These are phyloP conservation scores for Naso thynnoides DNA, from an alignment of 2,797 vertebrate species.

Conservation along the genomic window DNA sequence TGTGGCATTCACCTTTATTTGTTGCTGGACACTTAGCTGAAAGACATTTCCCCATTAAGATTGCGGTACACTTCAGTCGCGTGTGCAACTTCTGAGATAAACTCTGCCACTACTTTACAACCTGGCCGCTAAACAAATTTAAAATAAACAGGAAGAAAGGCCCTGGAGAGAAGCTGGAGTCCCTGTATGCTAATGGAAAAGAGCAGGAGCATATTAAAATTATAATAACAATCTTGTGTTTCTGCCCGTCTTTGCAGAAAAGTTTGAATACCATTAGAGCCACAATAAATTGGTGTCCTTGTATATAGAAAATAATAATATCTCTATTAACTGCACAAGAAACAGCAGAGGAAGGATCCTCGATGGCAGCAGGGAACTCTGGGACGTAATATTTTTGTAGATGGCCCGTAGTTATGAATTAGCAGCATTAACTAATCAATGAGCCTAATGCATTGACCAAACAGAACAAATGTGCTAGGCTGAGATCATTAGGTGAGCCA, in stretches of 20 bases:
- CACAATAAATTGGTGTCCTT: slow-evolving; percentile 53
- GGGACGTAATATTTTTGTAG: slow-evolving; percentile 46
- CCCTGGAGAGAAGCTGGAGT: slow-evolving; percentile 33
- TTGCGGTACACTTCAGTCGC: neutral
- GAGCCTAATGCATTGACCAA: slow-evolving; percentile 46
- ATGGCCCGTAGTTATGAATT: slow-evolving; percentile 48
- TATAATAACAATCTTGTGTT: slow-evolving; percentile 53
- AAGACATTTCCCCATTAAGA: slow-evolving; percentile 9
- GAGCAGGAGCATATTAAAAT: slow-evolving; percentile 32
- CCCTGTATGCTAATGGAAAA: slow-evolving; percentile 24
- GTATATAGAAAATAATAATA: slow-evolving; percentile 42
- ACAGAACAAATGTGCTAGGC: slow-evolving; percentile 52
- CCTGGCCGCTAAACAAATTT: slow-evolving; percentile 5
- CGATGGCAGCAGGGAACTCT: slow-evolving; percentile 37
- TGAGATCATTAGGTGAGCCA: slow-evolving; percentile 47
- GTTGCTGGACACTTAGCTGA: slow-evolving; percentile 15
- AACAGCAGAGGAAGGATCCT: slow-evolving; percentile 28
- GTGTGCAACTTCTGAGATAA: slow-evolving; percentile 1
- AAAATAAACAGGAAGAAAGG: slow-evolving; percentile 22
- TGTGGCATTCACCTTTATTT: slow-evolving; percentile 59
- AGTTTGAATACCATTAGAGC: slow-evolving; percentile 48
- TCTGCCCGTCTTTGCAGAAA: slow-evolving; percentile 61
- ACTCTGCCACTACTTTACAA: neutral
- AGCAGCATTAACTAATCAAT: slow-evolving; percentile 59
- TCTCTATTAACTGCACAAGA: slow-evolving; percentile 44